Base-by-base conservation (phyloP, 2,797 vertebrate species). In the Rhinichthys osculus region DNA sequence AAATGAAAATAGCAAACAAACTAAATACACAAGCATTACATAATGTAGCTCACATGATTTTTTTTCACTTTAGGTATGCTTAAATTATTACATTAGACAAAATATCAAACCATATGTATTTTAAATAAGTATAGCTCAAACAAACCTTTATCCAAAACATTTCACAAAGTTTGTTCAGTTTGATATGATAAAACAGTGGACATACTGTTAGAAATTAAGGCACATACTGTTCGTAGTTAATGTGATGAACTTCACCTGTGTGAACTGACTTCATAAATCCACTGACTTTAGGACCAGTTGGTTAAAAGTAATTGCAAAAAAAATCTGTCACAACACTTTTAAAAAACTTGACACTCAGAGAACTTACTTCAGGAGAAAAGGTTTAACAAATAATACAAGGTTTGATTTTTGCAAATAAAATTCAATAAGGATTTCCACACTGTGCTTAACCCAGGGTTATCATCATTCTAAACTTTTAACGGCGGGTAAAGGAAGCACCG, bases 1-100 rank as follows among this genome's bases (percentile, higher is more conserved):
- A n/a, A 16, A 2, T 30, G 4, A 54, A 66, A 50, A 85, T 66
- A 30, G 69, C 54, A 71, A 79, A 80, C 9, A 80, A 64, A 62
- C 35, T 21, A 59, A 73, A 33, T 19, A 10, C 66, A 73, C 54
- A 80, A 62, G 66, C 38, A 59, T 40, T 50, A 21, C 54, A 38
- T 35, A 27, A 72, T 80, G 30, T 44, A 6, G 23, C 5, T 9
- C 33, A 42, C 72, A 40, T 3, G 40, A 50, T 3, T 47, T 47
- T 1, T n/a, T 69, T 40, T 69, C 14, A 42, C 19, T 14, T 59
- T 40, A 47, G 27, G 42, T n/a, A 47, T 27, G 47, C n/a, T 64
- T 80, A 27, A 42, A 81, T 47, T 9, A 52, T 17, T 71, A 6
- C 0, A 71, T 42, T 50, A 19, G 14, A 73, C 16, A 72, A 50